phyloP scores from a whole-genome alignment of 2,888 invertebrate species.

The Rhamphomyia laevipes region DNA sequence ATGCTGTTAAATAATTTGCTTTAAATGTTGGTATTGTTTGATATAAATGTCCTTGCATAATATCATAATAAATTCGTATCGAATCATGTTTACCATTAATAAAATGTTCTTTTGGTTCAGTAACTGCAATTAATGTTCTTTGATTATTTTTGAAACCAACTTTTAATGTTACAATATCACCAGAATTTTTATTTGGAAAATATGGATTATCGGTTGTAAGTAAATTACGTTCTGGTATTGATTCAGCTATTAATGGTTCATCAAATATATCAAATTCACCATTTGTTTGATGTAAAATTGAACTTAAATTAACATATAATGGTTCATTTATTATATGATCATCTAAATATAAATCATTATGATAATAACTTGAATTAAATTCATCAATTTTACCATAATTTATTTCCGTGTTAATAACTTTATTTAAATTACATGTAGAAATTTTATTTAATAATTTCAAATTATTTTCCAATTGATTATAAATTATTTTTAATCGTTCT shows the following conservation, averaged over 20 bases:
- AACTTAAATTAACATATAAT: no score
- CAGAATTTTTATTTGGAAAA: conserved; percentile 24
- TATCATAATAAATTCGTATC: conserved; percentile 40
- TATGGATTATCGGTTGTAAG: conserved; percentile 22
- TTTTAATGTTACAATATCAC: conserved; percentile 29
- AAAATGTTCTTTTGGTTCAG: conserved; percentile 14
- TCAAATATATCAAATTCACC: not conserved
- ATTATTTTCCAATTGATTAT: no score
- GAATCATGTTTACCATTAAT: conserved; percentile 23
- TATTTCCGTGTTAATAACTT: no score
- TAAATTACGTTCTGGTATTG: conserved; percentile 16
- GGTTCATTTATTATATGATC: not conserved
- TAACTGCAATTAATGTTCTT: conserved; percentile 32
- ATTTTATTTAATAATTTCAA: no score
- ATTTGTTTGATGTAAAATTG: not conserved
- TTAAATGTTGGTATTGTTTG: conserved; percentile 41
- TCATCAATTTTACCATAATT: no score
- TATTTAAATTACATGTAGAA: no score
- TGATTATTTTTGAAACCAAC: conserved; percentile 25
- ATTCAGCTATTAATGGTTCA: conserved; percentile 14
- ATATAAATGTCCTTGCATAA: conserved; percentile 36
- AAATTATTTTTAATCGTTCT: no score
- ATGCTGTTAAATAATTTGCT: conserved; percentile 37
- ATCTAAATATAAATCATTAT: no score
- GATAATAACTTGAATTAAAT: no score